Base-by-base conservation (phyloP, 1,140 invertebrate genomes). In the Drosophila pachea region DNA sequence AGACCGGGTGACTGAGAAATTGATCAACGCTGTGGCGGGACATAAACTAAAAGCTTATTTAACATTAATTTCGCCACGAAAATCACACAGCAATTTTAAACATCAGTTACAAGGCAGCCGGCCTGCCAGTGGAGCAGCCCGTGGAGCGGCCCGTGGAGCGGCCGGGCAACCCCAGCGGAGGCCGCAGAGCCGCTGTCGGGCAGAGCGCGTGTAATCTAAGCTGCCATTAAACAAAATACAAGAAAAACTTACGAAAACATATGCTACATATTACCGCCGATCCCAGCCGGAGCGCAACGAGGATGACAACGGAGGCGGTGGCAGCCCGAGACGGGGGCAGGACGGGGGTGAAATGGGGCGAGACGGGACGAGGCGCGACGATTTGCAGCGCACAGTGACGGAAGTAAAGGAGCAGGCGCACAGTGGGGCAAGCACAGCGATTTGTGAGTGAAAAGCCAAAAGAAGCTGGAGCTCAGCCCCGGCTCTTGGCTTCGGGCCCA, bases 31-130 rank as follows among this genome's bases (percentile, higher is more conserved):
- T 86, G 71, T 82, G 74, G 76, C 82, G 82, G 82, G 82, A 86
- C 82, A 86, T 86, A 86, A 86, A 81, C 82, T 86, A 86, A 86
- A 86, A 86, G 81, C 81, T 86, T 86, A 86, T 82, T 86, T 86
- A 86, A 86, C 81, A 86, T 86, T 86, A 86, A 86, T 86, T 86
- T 86, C 82, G 77, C 81, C 82, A 86, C 81, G 81, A 86, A 86
- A 86, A 86, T 86, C 81, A 86, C 81, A 84, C 76, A 81, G 82
- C 81, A 84, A 84, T 84, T 86, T 84, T 65, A 74, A 84, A 84
- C 81, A 86, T 84, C 82, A 74, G 81, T 86, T 84, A 86, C 81
- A 84, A 52, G 9, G 35, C 35, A 67, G 31, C 36, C 32, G 22
- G 40, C 6, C 56, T 5, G 22, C 40, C 12, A 58, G 29, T n/a